These are phyloP conservation scores for Epizoanthus ramosus DNA, from an alignment of 92 coral and sea anemone species.

Conservation along the genomic window DNA sequence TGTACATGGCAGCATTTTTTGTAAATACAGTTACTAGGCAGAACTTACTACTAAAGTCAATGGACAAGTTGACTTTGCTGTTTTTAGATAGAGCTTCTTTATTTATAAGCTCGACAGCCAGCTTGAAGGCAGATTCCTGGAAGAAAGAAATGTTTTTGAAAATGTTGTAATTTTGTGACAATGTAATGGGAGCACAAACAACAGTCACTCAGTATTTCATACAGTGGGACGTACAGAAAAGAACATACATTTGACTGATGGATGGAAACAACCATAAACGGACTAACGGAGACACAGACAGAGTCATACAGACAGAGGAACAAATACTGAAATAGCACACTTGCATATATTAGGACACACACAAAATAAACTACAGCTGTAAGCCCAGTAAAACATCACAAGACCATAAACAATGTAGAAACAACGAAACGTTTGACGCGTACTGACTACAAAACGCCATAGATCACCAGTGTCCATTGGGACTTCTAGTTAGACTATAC, in stretches of 20 bases:
- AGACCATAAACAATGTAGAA: not conserved
- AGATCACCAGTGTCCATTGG: too few species aligned
- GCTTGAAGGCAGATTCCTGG: constrained; percentile 94
- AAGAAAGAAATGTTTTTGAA: constrained; percentile 8
- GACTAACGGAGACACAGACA: not conserved
- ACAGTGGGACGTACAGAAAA: too few species aligned
- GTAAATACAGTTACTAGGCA: not conserved
- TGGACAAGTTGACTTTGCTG: constrained; percentile 81
- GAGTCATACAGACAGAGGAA: too few species aligned
- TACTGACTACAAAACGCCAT: too few species aligned
- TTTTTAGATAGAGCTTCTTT: constrained; percentile 62
- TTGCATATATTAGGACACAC: too few species aligned
- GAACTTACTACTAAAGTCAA: constrained; percentile 86
- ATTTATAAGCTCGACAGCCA: constrained; percentile 86
- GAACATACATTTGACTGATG: not conserved
- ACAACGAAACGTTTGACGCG: too few species aligned
- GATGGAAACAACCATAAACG: not conserved
- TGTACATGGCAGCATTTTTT: too few species aligned
- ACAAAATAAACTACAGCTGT: not conserved
- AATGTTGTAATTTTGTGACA: too few species aligned
- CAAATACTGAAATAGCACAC: too few species aligned
- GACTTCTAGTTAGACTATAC: not conserved
- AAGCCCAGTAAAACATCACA: not conserved
- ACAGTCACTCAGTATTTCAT: too few species aligned
- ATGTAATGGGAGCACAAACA: too few species aligned